Conservation (phyloP, 2,797 vertebrate genomes). For the Sebastes aleutianus region DNA sequence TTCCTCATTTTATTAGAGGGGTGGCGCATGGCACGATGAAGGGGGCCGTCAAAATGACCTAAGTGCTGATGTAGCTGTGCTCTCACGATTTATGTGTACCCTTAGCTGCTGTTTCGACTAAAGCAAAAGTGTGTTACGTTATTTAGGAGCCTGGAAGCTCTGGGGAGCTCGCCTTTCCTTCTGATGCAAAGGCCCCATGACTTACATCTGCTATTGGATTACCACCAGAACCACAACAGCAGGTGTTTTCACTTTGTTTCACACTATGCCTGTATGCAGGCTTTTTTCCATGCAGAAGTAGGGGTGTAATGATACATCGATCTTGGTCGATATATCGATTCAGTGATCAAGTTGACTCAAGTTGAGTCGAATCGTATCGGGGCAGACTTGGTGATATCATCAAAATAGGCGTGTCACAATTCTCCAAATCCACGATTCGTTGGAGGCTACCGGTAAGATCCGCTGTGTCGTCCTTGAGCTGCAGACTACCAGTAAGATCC, state of each 20-base stretch:
- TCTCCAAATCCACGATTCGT: not conserved
- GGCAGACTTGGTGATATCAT: no score
- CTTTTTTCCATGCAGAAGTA: conserved; percentile 4
- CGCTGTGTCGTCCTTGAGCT: no score
- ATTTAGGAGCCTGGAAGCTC: conserved; percentile 43
- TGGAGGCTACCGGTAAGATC: no score
- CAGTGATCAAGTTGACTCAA: not conserved
- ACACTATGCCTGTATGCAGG: conserved; percentile 21
- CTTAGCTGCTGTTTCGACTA: conserved; percentile 55
- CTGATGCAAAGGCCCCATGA: conserved; percentile 47
- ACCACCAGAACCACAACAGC: conserved; percentile 44
- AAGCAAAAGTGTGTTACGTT: conserved; percentile 54
- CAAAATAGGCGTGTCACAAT: not conserved
- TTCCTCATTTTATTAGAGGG: conserved; percentile 47
- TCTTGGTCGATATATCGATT: not conserved
- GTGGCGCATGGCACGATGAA: conserved; percentile 48
- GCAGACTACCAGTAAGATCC: no score
- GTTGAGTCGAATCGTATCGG: not conserved
- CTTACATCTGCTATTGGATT: conserved; percentile 64
- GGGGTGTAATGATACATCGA: not conserved
- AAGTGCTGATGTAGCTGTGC: conserved; percentile 40
- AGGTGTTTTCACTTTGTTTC: conserved; percentile 63
- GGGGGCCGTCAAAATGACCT: conserved; percentile 43
- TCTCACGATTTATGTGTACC: conserved; percentile 43
- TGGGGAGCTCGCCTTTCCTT: conserved; percentile 38